A percentile compares a stretch with the other conserved stretches of the same genome.
phyloP scores from a whole-genome alignment of 2,113 vertebrate genomes.

The Falcunculus frontatus region DNA sequence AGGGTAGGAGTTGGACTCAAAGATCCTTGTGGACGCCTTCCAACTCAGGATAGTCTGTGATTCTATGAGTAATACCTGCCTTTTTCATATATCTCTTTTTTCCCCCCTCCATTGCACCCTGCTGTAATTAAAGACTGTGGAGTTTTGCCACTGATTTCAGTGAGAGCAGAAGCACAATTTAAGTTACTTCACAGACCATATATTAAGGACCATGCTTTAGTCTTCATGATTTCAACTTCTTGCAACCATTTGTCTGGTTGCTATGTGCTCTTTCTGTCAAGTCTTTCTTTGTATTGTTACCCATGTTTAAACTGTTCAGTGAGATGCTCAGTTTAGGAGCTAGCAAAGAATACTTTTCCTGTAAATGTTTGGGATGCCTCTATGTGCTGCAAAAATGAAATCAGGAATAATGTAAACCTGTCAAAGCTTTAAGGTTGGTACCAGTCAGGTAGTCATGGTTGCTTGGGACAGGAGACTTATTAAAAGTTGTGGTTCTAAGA shows the following conservation, averaged over 20 bases:
- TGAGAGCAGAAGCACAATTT: neutral
- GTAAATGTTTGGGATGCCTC: neutral
- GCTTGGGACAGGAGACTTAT: neutral
- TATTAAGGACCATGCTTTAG: neutral
- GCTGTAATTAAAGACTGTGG: neutral
- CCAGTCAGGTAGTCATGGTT: neutral
- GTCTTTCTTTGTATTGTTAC: neutral
- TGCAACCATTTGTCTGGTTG: neutral
- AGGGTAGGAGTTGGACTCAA: neutral
- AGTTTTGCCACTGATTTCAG: neutral
- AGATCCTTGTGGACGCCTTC: neutral
- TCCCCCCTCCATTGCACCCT: accelerated
- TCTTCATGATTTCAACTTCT: neutral
- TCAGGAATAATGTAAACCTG: neutral
- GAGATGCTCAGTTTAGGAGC: neutral
- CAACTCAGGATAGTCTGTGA: neutral
- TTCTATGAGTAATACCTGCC: neutral
- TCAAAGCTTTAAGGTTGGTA: neutral
- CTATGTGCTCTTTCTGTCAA: neutral
- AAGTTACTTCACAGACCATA: neutral
- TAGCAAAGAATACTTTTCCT: neutral
- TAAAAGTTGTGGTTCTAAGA: neutral
- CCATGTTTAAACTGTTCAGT: neutral
- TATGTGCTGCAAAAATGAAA: neutral
- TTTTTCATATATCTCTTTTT: neutral